Percentiles rank a stretch among this genome's conserved stretches.
These are phyloP conservation scores for Heterotilapia buettikoferi DNA, from an alignment of 2,113 vertebrate genomes.

Conservation along the genomic window DNA sequence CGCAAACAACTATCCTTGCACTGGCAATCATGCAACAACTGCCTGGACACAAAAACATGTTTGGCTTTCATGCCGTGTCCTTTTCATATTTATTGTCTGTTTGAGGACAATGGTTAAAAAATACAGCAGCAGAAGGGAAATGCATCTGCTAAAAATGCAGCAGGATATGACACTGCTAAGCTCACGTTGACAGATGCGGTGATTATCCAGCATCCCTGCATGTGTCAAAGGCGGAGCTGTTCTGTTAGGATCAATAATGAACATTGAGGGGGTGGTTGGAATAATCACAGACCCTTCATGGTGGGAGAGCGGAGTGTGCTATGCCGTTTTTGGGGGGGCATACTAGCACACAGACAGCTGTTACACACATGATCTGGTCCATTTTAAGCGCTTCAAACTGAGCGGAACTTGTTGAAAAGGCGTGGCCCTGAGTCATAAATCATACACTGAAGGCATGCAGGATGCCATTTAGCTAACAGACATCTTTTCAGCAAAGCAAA, in stretches of 20 bases:
- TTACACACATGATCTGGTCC: neutral
- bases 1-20: neutral
- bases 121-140: neutral
- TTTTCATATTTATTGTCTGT: neutral
- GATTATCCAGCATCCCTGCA: neutral
- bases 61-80: conserved; percentile 12
- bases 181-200: conserved; percentile 25
- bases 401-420: neutral
- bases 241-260: conserved; percentile 31
- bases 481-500: neutral
- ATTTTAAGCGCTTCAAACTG: neutral
- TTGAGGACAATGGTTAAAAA: neutral
- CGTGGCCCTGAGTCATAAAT: neutral
- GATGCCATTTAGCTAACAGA: neutral
- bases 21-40: conserved; percentile 25
- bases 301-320: neutral
- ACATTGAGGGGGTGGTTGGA: neutral
- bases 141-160: neutral
- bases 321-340: neutral
- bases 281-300: neutral
- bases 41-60: conserved; percentile 25
- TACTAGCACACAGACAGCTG: conserved; percentile 24
- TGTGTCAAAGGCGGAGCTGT: conserved; percentile 21
- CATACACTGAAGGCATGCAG: neutral
- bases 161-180: neutral